Evolutionary conservation across 2,888 invertebrate genomes (phyloP).

Genomic region (Agonopterix arenella): DNA sequence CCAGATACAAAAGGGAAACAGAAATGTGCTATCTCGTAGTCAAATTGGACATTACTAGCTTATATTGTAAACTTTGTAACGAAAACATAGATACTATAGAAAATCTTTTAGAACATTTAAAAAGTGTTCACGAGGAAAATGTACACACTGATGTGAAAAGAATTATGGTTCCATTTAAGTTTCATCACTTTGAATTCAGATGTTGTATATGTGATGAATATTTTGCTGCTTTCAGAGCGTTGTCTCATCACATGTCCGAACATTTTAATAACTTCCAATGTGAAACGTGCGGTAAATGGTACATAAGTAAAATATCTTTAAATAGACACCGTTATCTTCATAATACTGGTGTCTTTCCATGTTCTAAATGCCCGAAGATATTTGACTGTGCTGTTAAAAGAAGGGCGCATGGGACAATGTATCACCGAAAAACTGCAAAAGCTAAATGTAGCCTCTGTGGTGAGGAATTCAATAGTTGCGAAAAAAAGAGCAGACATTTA

Average conservation of each 20-base stretch:
- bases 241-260: conserved; percentile 34
- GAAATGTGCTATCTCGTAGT: conserved; percentile 32
- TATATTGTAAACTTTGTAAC: conserved; percentile 9
- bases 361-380: conserved; percentile 48
- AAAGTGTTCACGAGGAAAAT: conserved; percentile 15
- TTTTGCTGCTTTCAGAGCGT: conserved; percentile 17
- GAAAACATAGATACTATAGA: conserved; percentile 3
- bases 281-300: conserved; percentile 27
- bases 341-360: conserved; percentile 27
- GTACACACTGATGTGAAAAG: conserved; percentile 25
- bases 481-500: conserved; percentile 26
- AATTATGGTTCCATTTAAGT: conserved; percentile 40
- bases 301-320: conserved; percentile 24
- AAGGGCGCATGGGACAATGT: conserved; percentile 39
- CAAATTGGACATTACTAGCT: conserved; percentile 37
- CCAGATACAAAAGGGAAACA: conserved; percentile 21
- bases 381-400: conserved; percentile 48
- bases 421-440: background rate
- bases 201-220: conserved; percentile 21
- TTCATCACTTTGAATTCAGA: conserved; percentile 14
- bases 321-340: conserved; percentile 23
- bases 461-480: conserved; percentile 26
- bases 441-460: background rate
- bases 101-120: conserved; percentile 11
- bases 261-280: conserved; percentile 38